These are phyloP conservation scores for Graptemys geographica DNA, from an alignment of 2,797 vertebrate species.

Conservation along the genomic window DNA sequence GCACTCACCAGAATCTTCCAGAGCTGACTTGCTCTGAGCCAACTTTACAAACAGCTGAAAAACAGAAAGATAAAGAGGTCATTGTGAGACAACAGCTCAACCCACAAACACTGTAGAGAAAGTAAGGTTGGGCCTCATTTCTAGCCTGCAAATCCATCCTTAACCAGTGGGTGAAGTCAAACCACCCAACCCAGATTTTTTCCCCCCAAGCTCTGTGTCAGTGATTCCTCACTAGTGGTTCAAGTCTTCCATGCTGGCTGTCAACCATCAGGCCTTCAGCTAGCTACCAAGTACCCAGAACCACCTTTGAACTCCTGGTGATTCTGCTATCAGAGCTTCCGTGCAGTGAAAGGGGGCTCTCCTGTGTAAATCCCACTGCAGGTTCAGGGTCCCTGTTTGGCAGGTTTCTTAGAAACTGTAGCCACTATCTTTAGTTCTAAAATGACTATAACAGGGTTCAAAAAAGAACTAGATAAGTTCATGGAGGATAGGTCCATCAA, in stretches of 20 bases:
- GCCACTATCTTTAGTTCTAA: neutral
- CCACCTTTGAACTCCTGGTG: neutral
- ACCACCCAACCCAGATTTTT: neutral
- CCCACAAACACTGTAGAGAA: neutral
- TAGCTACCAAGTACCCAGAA: neutral
- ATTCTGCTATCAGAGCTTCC: neutral
- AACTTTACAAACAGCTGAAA: slow-evolving; percentile 90
- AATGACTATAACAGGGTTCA: neutral
- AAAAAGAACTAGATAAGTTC: no score
- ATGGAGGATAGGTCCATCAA: no score
- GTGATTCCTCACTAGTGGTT: neutral
- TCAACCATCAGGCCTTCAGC: neutral
- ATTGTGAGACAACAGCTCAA: neutral
- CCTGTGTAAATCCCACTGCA: neutral
- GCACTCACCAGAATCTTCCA: slow-evolving; percentile 91
- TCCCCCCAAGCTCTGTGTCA: neutral
- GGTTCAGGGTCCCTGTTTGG: neutral
- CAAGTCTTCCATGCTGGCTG: neutral
- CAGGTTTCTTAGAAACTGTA: neutral
- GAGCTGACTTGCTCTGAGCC: slow-evolving; percentile 90
- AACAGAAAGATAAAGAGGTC: neutral
- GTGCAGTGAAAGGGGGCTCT: neutral
- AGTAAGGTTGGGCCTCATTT: neutral
- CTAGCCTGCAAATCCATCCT: neutral
- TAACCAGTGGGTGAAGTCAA: neutral